These are phyloP conservation scores for Diaphora mendica DNA, from an alignment of 2,888 invertebrate species.

Conservation along the genomic window DNA sequence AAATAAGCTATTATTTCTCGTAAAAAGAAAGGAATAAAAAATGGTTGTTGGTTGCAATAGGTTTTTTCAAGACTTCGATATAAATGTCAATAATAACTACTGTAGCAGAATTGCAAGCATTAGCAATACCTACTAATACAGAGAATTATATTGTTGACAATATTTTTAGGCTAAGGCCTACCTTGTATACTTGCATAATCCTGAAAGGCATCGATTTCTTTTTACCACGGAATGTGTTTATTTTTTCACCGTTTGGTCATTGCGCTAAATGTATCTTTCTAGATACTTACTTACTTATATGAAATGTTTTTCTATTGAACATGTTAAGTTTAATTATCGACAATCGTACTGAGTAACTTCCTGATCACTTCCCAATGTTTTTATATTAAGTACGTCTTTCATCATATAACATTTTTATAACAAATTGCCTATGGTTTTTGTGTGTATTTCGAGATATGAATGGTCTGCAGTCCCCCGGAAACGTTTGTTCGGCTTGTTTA, in stretches of 20 bases:
- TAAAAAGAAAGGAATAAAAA: too few relatives aligned
- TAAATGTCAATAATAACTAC: too few relatives aligned
- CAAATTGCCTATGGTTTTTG: slow-evolving; percentile 1
- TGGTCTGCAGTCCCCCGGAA: not conserved
- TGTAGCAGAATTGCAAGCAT: not conserved
- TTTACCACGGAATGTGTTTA: not conserved
- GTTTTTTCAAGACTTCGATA: too few relatives aligned
- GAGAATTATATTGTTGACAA: not conserved
- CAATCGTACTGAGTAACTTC: not conserved
- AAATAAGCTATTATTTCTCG: too few relatives aligned
- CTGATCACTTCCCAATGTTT: not conserved
- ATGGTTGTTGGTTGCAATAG: too few relatives aligned
- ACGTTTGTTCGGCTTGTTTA: slow-evolving; percentile 10
- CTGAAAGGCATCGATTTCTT: not conserved
- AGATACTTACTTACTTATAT: too few relatives aligned
- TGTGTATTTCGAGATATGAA: slow-evolving; percentile 7
- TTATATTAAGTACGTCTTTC: slow-evolving; percentile 5
- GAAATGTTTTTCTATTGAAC: not conserved
- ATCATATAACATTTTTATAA: slow-evolving; percentile 8
- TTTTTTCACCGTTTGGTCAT: too few relatives aligned
- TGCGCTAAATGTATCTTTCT: not conserved
- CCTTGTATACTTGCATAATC: not conserved
- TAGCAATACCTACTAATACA: not conserved
- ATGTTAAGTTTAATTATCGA: slow-evolving; percentile 7
- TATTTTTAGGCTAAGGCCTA: too few relatives aligned